Percentiles rank a stretch among this genome's conserved stretches.
Evolutionary conservation across 2,113 vertebrate species (phyloP).

Genomic region (Brachionichthys hirsutus): DNA sequence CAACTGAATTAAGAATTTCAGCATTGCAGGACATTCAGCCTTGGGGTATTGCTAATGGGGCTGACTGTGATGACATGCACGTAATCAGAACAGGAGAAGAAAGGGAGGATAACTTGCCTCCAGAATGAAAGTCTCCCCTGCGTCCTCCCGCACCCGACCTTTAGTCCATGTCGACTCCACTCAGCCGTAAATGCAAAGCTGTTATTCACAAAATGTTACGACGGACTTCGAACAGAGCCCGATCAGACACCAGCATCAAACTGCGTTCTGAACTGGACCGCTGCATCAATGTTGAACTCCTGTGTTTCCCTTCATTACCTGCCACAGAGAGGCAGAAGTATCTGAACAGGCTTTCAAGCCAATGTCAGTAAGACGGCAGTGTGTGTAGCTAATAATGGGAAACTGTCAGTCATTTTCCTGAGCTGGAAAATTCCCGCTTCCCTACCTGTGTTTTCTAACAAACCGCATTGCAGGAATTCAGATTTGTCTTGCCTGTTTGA

Average conservation of each 20-base stretch:
- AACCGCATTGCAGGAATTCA: conserved; percentile 17
- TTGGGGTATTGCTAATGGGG: conserved; percentile 29
- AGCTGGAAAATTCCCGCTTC: conserved; percentile 18
- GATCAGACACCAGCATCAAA: conserved; percentile 35
- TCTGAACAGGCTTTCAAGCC: conserved; percentile 26
- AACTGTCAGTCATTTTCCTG: conserved; percentile 27
- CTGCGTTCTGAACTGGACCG: conserved; percentile 6
- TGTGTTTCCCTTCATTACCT: conserved; percentile 27
- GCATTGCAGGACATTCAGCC: conserved; percentile 11
- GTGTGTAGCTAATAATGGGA: conserved; percentile 42
- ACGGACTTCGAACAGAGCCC: conserved; percentile 45
- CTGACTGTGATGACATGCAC: conserved; percentile 40
- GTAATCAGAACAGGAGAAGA: conserved; percentile 26
- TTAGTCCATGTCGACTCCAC: conserved; percentile 27
- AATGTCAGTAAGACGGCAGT: conserved; percentile 26
- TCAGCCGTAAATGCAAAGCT: conserved; percentile 43
- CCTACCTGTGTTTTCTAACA: conserved; percentile 13
- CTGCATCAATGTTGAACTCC: conserved; percentile 9
- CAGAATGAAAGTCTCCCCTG: conserved; percentile 40
- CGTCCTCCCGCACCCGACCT: conserved; percentile 47
- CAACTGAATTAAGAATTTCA: conserved; percentile 42
- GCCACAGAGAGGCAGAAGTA: conserved; percentile 26
- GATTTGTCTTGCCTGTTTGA: conserved; percentile 18
- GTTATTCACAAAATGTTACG: conserved; percentile 36
- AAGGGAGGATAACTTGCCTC: conserved; percentile 37